Evolutionary conservation across 1,140 invertebrate species (phyloP), one percentile per base, ranked within the genome.

Genomic region (Eubasilissa regina): DNA sequence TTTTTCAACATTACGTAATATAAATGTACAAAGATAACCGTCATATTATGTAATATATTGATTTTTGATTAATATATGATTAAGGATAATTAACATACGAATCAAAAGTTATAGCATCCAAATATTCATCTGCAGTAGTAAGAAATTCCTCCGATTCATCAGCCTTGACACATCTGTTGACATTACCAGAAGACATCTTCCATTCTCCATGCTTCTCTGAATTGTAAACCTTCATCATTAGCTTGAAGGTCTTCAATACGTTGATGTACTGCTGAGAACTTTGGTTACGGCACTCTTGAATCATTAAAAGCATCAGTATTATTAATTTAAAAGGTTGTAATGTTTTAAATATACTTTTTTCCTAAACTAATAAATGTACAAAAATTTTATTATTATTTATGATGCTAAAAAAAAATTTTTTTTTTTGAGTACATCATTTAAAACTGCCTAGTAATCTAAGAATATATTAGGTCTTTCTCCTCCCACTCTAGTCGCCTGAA

Each of bases 71-170:
- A 35, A 35, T 35, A 35, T 13, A 60, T 13, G 43, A 17, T 56
- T 58, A 12, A 12, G 53, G 4, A 64, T 62, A 75, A 11, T 55
- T 45, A 66, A 89, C 90, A 91, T 86, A 94, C 93, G 91, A 90
- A 85, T 93, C 90, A 85, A 92, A 90, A 7, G 92, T 89, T 68
- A 93, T 84, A 35, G 91, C 92, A 64, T 91, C 89, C 81, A 92
- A 73, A 89, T 85, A 75, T 87, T 85, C 21, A 86, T 86, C 3
- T 91, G 87, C n/a, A 89, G 83, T 44, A 85, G 9, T 86, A 93
- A 86, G 81, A 91, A 92, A 87, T 82, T 35, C 91, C 91, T 58
- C 89, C 87, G 58, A 88, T 86, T 62, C 91, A 88, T 15, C 90
- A 85, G 0, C 83, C 84, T 12, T 85, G 82, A 4, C 87, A 83